These are phyloP conservation scores for Mimumesa dahlbomi DNA, from an alignment of 2,888 invertebrate species.

Conservation along the genomic window DNA sequence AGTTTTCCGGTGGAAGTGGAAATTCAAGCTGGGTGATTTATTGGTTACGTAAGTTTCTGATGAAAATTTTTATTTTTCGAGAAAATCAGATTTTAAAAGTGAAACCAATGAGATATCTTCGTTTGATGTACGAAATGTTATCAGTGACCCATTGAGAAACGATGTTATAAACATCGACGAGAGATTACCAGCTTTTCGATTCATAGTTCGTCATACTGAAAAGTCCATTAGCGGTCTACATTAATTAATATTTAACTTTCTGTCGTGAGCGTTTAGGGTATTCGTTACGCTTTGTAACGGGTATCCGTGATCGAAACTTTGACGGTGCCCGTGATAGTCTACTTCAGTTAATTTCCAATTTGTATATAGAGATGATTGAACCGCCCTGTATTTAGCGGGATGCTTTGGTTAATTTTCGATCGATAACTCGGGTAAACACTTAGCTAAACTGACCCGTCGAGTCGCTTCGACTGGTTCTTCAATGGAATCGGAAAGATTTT, in stretches of 20 bases:
- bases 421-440: too few relatives aligned
- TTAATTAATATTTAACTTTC: conserved; percentile 52
- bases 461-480: too few relatives aligned
- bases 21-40: too few relatives aligned
- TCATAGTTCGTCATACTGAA: conserved; percentile 33
- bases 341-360: conserved; percentile 38
- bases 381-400: neutral
- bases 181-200: conserved; percentile 21
- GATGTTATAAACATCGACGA: conserved; percentile 16
- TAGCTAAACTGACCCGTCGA: too few relatives aligned
- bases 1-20: too few relatives aligned
- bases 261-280: conserved; percentile 21
- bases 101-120: too few relatives aligned
- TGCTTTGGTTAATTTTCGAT: conserved; percentile 16
- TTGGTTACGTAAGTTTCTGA: too few relatives aligned
- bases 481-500: too few relatives aligned
- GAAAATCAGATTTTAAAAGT: too few relatives aligned
- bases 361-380: conserved; percentile 13
- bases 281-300: conserved; percentile 46
- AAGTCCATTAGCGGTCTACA: conserved; percentile 37
- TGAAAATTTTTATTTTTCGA: too few relatives aligned
- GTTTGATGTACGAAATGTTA: too few relatives aligned
- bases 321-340: conserved; percentile 33
- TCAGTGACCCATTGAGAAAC: neutral
- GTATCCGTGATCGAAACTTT: conserved; percentile 30